These are phyloP conservation scores for Phyllostomus discolor DNA, from an alignment of 2,113 vertebrate genomes.

Conservation along the genomic window DNA sequence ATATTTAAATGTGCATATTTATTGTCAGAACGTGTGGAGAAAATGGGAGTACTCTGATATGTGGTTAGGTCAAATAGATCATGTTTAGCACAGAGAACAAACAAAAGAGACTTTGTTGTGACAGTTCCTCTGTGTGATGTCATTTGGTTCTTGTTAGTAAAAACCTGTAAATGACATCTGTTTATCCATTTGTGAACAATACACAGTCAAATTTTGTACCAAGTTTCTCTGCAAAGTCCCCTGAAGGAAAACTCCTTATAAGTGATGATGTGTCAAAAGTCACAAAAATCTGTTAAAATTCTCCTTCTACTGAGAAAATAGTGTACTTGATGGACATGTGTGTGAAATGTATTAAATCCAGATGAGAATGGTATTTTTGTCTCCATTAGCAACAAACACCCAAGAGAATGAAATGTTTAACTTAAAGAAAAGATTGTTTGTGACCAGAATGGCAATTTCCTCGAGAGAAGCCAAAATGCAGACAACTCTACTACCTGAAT, in stretches of 20 bases:
- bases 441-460: constrained; percentile 77
- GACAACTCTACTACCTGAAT: constrained; percentile 44
- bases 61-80: constrained; percentile 39
- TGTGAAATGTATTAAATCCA: constrained; percentile 79
- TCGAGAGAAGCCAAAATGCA: constrained; percentile 40
- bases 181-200: constrained; percentile 76
- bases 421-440: constrained; percentile 69
- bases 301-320: constrained; percentile 73
- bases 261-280: constrained; percentile 81
- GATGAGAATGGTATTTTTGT: constrained; percentile 79
- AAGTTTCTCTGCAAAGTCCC: constrained; percentile 45
- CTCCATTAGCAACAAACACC: constrained; percentile 73
- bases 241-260: constrained; percentile 64
- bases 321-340: constrained; percentile 71
- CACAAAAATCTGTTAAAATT: constrained; percentile 76
- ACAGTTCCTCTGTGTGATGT: constrained; percentile 42
- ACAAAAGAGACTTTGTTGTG: constrained; percentile 50
- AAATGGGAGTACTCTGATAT: background rate
- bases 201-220: constrained; percentile 54
- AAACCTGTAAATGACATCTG: constrained; percentile 69
- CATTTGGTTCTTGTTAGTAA: constrained; percentile 61
- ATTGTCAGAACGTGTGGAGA: background rate
- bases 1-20: constrained; percentile 39
- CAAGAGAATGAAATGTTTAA: constrained; percentile 68
- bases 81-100: constrained; percentile 32